These are phyloP conservation scores for Lamprotornis superbus DNA, from an alignment of 2,113 vertebrate genomes.

Conservation along the genomic window DNA sequence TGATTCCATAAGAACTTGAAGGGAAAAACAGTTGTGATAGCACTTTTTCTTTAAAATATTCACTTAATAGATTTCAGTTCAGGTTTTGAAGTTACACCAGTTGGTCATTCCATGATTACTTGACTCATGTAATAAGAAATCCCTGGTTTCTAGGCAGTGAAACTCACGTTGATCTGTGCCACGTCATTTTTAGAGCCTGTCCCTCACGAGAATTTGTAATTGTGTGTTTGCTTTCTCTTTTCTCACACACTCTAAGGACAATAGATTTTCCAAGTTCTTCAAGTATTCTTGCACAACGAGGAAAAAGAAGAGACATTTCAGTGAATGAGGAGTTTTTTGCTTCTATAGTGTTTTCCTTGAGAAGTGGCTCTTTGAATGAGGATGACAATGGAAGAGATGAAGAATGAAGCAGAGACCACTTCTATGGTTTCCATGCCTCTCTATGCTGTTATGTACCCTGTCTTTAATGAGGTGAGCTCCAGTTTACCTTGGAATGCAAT, in stretches of 20 bases:
- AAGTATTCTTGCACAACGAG: slow-evolving; percentile 51
- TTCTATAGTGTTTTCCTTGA: slow-evolving; percentile 78
- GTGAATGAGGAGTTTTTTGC: slow-evolving; percentile 81
- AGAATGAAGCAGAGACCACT: slow-evolving; percentile 92
- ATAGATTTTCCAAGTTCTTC: not conserved
- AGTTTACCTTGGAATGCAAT: not conserved
- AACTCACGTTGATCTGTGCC: not conserved
- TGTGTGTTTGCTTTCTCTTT: not conserved
- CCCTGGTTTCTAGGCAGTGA: not conserved
- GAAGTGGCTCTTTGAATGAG: slow-evolving; percentile 87
- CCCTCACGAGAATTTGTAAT: not conserved
- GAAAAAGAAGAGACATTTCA: slow-evolving; percentile 53
- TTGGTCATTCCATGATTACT: not conserved
- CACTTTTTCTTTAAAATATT: not conserved
- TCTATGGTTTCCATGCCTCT: slow-evolving; percentile 93
- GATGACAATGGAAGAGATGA: slow-evolving; percentile 98
- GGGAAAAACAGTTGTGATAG: not conserved
- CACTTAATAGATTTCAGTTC: not conserved
- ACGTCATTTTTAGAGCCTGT: not conserved
- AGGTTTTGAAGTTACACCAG: not conserved
- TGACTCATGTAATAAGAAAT: not conserved
- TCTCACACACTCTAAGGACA: not conserved
- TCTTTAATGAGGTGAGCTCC: slow-evolving; percentile 88
- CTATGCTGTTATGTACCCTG: slow-evolving; percentile 93
- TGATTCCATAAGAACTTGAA: not conserved